Conservation (phyloP, 2,113 vertebrate species). For the Anhinga rufa region DNA sequence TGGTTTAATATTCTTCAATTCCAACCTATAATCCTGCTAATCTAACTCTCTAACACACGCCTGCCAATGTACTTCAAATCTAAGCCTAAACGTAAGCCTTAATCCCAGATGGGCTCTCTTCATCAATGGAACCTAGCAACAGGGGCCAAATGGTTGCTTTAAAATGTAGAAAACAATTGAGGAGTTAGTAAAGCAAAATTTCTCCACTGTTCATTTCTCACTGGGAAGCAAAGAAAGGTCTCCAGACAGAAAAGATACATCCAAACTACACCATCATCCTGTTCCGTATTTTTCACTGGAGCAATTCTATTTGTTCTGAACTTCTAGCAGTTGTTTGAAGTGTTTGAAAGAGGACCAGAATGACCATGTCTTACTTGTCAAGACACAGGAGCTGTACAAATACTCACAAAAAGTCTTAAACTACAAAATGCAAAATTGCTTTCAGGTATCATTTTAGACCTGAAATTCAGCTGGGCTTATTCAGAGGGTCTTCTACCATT, state of each 20-base stretch:
- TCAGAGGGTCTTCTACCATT: not conserved
- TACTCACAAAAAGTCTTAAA: not conserved
- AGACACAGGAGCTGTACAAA: not conserved
- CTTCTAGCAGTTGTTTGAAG: not conserved
- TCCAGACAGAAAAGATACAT: not conserved
- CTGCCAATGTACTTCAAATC: not conserved
- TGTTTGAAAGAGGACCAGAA: not conserved
- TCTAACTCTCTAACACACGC: not conserved
- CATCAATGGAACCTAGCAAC: not conserved
- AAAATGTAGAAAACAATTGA: not conserved
- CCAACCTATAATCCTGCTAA: not conserved
- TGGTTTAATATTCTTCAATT: not conserved
- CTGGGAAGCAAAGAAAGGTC: not conserved
- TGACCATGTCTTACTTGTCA: not conserved
- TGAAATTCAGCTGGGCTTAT: not conserved
- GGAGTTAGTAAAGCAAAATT: not conserved
- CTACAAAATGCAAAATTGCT: not conserved
- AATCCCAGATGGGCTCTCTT: not conserved
- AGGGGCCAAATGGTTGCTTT: not conserved
- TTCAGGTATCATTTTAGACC: not conserved
- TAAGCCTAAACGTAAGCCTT: not conserved
- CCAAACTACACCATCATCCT: not conserved
- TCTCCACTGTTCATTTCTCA: not conserved
- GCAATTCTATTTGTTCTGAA: not conserved
- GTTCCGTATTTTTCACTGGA: not conserved